Conservation (phyloP, 2,888 invertebrate species). For the Danaus chrysippus region DNA sequence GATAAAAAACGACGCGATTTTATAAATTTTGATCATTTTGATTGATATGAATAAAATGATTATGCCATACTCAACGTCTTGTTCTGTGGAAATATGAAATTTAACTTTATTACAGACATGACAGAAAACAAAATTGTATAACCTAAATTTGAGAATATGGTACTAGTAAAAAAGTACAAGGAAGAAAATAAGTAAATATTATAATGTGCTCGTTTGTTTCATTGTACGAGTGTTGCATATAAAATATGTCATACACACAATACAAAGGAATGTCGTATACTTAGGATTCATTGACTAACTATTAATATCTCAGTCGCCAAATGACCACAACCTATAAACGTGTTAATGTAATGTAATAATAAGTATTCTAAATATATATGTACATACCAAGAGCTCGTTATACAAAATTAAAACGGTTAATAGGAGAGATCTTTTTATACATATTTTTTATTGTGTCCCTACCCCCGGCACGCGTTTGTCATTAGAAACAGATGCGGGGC, state of each 20-base stretch:
- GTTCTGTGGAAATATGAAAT: too few relatives aligned
- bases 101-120: too few relatives aligned
- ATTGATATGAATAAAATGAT: too few relatives aligned
- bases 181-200: not conserved
- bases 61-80: too few relatives aligned
- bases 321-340: not conserved
- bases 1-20: not conserved
- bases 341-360: not conserved
- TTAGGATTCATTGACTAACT: conserved; percentile 24
- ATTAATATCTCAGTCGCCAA: not conserved
- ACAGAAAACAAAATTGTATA: too few relatives aligned
- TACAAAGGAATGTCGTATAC: conserved; percentile 44
- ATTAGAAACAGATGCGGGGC: conserved; percentile 62
- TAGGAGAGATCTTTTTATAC: not conserved
- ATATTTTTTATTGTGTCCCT: conserved; percentile 3
- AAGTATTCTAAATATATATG: too few relatives aligned
- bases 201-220: conserved; percentile 32
- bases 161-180: too few relatives aligned
- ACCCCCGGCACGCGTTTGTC: conserved; percentile 47
- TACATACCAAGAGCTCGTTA: too few relatives aligned
- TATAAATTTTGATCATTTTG: conserved; percentile 2
- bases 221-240: conserved; percentile 44
- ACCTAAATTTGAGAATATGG: too few relatives aligned
- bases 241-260: conserved; percentile 44
- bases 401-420: too few relatives aligned